Base-by-base conservation (phyloP, 2,797 vertebrate species). In the Knipowitschia caucasica region DNA sequence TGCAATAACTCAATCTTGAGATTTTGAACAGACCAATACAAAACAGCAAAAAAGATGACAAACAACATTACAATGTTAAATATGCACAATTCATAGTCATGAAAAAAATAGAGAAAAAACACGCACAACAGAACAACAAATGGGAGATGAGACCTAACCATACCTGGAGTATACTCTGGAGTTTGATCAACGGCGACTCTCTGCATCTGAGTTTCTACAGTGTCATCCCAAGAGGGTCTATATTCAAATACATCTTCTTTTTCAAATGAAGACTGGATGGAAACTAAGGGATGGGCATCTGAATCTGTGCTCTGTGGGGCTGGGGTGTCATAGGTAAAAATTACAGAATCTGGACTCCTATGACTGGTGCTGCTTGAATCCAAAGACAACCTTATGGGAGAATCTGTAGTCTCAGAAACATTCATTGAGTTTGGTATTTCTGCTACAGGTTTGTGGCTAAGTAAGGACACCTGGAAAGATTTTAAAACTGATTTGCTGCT, bases 151-250 rank as follows among this genome's bases (percentile, higher is more conserved):
- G 82, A 75, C 92, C 87, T 71, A 56, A 67, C 78, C 81, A 92
- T 98, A 98, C 96, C 96, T 98, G 95, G 85, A 88, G 72, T 82
- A 86, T 64, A 90, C 71, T 94, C 90, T 92, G 93, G 88, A 89
- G 89, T 88, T 92, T 89, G 92, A 82, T 96, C 95, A 81, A 92
- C 94, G 88, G 87, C 90, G 91, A 95, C 91, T 92, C 91, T 92
- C 89, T 96, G 92, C 91, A 94, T 95, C 91, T 96, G 94, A 90
- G 94, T 98, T 92, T 96, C 95, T 91, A 96, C 86, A 56, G 89
- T 94, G 87, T 94, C 93, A 86, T 98, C 94, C 94, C 92, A 94
- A 85, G 92, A 89, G 80, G 93, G 91, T 87, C 93, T 94, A 80
- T 90, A 91, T 89, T 95, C 93, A 95, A 96, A 95, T 80, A 94